Evolutionary conservation across 2,888 invertebrate genomes (phyloP).

Genomic region (Mythimna impura): DNA sequence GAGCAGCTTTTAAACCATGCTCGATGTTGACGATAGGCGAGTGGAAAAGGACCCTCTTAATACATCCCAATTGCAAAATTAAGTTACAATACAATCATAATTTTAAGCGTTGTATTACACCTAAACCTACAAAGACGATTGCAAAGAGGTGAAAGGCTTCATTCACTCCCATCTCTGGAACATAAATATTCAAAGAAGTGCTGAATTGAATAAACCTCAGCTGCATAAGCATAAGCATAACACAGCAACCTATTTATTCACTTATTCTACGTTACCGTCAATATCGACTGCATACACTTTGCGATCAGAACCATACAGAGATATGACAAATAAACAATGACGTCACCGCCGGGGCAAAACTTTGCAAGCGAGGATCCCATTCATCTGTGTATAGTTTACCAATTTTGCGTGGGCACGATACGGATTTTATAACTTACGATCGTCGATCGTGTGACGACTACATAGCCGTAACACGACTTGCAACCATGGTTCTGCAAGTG

Average conservation of each 20-base stretch:
- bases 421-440: slow-evolving; percentile 62
- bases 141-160: too few relatives aligned
- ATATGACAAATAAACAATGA: slow-evolving; percentile 44
- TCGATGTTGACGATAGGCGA: too few relatives aligned
- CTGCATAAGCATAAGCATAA: too few relatives aligned
- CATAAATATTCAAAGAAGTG: not conserved
- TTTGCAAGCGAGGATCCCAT: slow-evolving; percentile 61
- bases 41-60: too few relatives aligned
- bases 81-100: too few relatives aligned
- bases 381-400: slow-evolving; percentile 68
- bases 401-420: slow-evolving; percentile 63
- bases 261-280: too few relatives aligned
- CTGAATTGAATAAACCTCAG: not conserved
- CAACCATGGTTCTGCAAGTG: not conserved
- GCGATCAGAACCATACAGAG: slow-evolving; percentile 4
- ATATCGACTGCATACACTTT: slow-evolving; percentile 13
- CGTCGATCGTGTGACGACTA: slow-evolving; percentile 11
- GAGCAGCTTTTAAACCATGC: too few relatives aligned
- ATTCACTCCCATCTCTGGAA: not conserved
- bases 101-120: too few relatives aligned
- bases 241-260: not conserved
- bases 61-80: too few relatives aligned
- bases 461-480: too few relatives aligned
- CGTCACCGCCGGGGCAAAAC: slow-evolving; percentile 47
- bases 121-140: too few relatives aligned